Conservation (phyloP, 2,888 invertebrate species). For the Eledone cirrhosa region DNA sequence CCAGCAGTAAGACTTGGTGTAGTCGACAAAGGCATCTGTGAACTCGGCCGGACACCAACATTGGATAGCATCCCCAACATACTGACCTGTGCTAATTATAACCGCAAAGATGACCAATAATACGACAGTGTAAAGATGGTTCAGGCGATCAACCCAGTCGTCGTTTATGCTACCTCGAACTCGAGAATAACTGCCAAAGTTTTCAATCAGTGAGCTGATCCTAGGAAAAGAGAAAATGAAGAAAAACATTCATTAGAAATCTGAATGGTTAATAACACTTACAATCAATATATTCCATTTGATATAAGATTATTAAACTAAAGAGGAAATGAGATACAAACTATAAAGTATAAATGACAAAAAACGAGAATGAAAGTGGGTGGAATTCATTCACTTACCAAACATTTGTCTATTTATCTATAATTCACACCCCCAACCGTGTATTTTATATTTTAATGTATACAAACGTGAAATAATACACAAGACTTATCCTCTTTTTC, state of each 20-base stretch:
- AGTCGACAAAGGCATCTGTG: constrained; percentile 48
- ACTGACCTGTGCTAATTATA: constrained; percentile 53
- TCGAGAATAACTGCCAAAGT: constrained; percentile 49
- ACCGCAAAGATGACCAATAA: constrained; percentile 55
- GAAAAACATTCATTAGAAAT: background rate
- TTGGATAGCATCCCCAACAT: constrained; percentile 55
- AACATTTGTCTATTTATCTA: too few species aligned
- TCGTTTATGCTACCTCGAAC: constrained; percentile 52
- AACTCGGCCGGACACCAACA: constrained; percentile 57
- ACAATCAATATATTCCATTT: background rate
- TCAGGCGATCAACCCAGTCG: constrained; percentile 58
- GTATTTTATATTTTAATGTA: too few species aligned
- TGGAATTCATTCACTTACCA: background rate
- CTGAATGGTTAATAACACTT: background rate
- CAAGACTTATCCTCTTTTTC: too few species aligned
- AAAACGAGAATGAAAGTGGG: background rate
- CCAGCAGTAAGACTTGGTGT: constrained; percentile 56
- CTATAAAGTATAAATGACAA: background rate
- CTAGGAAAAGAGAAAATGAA: constrained; percentile 37
- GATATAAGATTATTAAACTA: background rate
- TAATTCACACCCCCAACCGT: too few species aligned
- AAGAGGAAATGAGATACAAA: background rate
- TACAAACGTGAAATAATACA: too few species aligned
- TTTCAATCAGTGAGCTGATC: constrained; percentile 48
- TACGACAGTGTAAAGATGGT: constrained; percentile 53